Base-by-base conservation (phyloP, 1,140 invertebrate genomes). In the Rhagoletis pomonella region DNA sequence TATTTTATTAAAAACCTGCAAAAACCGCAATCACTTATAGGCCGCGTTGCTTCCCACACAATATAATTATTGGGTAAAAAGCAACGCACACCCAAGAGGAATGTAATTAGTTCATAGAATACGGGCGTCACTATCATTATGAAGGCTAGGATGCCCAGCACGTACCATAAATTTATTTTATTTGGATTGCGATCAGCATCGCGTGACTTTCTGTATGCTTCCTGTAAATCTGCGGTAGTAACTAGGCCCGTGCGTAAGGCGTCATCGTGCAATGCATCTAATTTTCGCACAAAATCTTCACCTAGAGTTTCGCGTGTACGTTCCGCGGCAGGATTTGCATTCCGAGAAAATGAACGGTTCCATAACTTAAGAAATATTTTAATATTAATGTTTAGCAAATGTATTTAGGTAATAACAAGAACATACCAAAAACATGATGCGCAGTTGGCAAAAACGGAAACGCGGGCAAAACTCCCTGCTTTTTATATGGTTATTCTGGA, bases 1-100 rank as follows among this genome's bases (percentile, higher is more conserved):
- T n/a, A 44, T 42, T 4, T 44, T 14, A 64, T 17, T 10, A 65
- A 2, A 85, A n/a, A 92, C 87, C 90, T 92, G 93, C 97, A 97
- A 92, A 96, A 97, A 88, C 94, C 93, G 91, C 97, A 98, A 91
- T 97, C 95, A 6, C 96, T 96, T n/a, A 96, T 94, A 14, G 97
- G 97, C 87, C 97, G 94, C 12, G 96, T 96, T 64, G 96, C 96
- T 93, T 98, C 97, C 96, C 96, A 97, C 55, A 97, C 94, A 67
- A 98, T 94, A 90, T 96, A 97, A 94, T 97, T 97, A 93, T 97
- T 97, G 88, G 96, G 95, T 89, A 98, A 89, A 84, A 97, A 91
- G 93, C 97, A 98, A 89, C 96, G 94, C 87, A 95, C 94, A 73
- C 94, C 94, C 86, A 94, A 89, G 85, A 94, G 29, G 69, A 93